Conservation (phyloP, 30 jellyfish, hydroid and myxozoan species). For the Hydractinia symbiolongicarpus region DNA sequence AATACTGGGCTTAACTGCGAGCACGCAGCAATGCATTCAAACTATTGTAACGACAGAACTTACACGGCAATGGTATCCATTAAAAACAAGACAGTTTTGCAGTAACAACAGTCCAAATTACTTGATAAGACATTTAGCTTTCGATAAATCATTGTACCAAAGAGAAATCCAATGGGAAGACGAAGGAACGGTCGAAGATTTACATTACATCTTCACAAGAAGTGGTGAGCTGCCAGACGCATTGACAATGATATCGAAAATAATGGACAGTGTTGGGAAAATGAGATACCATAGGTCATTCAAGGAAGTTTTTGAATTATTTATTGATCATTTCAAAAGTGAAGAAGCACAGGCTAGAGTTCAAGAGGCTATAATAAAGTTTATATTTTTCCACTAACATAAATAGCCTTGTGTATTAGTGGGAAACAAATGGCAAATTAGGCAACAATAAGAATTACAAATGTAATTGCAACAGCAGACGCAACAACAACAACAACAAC, state of each 20-base stretch:
- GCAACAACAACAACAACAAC: too few relatives aligned
- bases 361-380: neutral
- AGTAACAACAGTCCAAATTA: neutral
- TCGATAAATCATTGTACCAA: slow-evolving; percentile 1
- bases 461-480: too few relatives aligned
- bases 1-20: neutral
- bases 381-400: neutral
- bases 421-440: too few relatives aligned
- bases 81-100: neutral
- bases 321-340: slow-evolving; percentile 13
- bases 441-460: too few relatives aligned
- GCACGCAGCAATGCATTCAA: neutral
- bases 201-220: neutral
- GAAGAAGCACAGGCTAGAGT: slow-evolving; percentile 17
- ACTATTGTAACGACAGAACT: neutral
- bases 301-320: slow-evolving; percentile 18
- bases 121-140: neutral
- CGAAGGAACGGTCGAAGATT: slow-evolving; percentile 2
- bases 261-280: slow-evolving; percentile 1
- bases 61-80: slow-evolving; percentile 20
- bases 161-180: slow-evolving; percentile 8
- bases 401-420: too few relatives aligned
- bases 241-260: neutral
- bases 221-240: slow-evolving; percentile 12
- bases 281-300: slow-evolving; percentile 7